Conservation (phyloP, 2,113 vertebrate species). For the Amblyopsis rosae region DNA sequence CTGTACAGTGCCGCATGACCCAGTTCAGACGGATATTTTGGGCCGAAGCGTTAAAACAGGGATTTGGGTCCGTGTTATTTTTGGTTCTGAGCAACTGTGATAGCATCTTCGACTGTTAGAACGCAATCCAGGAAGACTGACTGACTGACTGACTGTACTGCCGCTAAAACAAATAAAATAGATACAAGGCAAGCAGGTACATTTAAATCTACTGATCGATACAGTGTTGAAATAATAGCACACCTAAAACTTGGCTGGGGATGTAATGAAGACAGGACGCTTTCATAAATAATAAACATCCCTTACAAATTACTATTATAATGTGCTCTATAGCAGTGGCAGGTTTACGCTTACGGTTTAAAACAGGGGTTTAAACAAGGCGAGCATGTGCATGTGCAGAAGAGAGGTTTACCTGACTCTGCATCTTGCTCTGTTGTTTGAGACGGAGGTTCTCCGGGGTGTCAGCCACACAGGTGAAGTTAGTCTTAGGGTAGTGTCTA, state of each 20-base stretch:
- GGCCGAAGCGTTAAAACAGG: constrained; percentile 36
- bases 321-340: too few relatives aligned
- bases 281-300: too few relatives aligned
- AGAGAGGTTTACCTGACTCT: constrained; percentile 87
- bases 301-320: too few relatives aligned
- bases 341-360: too few relatives aligned
- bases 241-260: too few relatives aligned
- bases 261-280: too few relatives aligned
- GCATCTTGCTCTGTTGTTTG: constrained; percentile 95
- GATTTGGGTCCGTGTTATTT: constrained; percentile 44
- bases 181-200: background rate
- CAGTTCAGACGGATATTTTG: constrained; percentile 62
- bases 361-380: background rate
- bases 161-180: background rate
- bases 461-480: constrained; percentile 94
- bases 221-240: too few relatives aligned
- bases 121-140: constrained; percentile 1
- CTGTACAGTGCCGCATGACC: constrained; percentile 50
- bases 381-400: background rate
- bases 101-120: constrained; percentile 10
- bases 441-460: constrained; percentile 97
- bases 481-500: constrained; percentile 97
- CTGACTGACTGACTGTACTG: background rate
- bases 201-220: too few relatives aligned
- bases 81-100: constrained; percentile 16